Conservation (phyloP, 2,113 vertebrate genomes). For the Neodontobutis hainanensis region DNA sequence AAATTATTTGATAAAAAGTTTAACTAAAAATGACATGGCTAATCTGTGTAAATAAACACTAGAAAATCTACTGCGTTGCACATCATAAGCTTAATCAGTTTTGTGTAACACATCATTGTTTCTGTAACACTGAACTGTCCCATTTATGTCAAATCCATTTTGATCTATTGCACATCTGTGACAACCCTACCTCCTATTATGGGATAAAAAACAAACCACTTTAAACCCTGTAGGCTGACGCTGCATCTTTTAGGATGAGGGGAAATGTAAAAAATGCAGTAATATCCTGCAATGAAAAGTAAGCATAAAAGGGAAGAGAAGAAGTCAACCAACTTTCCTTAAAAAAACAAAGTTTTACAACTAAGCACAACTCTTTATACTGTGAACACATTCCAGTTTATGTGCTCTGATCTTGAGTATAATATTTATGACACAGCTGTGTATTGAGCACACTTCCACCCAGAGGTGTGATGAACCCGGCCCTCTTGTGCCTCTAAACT, state of each 20-base stretch:
- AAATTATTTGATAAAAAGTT: too few species aligned
- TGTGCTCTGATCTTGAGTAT: constrained; percentile 22
- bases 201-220: neutral
- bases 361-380: neutral
- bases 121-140: too few species aligned
- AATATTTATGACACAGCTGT: constrained; percentile 46
- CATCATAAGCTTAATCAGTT: too few species aligned
- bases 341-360: too few species aligned
- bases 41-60: too few species aligned
- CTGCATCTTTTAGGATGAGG: neutral
- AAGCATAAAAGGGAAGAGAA: neutral
- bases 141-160: neutral
- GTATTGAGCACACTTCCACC: constrained; percentile 18
- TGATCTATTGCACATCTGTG: neutral
- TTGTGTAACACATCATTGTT: too few species aligned
- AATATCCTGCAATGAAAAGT: neutral
- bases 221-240: neutral
- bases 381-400: constrained; percentile 1
- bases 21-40: too few species aligned
- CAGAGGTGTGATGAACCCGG: constrained; percentile 33
- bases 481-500: constrained; percentile 22
- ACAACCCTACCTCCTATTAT: too few species aligned
- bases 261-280: neutral
- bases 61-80: too few species aligned
- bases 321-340: neutral